Percentiles rank a stretch among this genome's conserved stretches.
Conservation (phyloP, 2,797 vertebrate species). For the Phrynocephalus guinanensis region DNA sequence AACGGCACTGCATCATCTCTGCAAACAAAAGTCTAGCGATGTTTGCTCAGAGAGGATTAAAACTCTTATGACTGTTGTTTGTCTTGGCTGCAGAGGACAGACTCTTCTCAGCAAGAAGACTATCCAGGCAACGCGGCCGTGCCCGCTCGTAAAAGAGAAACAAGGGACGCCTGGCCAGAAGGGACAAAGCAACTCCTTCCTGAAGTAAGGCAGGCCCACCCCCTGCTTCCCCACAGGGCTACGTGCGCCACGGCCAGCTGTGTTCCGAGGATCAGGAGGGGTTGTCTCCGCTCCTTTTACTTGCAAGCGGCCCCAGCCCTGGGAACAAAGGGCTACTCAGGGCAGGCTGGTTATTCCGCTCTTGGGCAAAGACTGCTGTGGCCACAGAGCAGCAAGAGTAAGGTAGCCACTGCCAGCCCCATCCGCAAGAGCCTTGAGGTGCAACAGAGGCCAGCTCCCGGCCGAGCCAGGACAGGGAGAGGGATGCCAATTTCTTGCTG, state of each 20-base stretch:
- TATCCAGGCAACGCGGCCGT: too few species aligned
- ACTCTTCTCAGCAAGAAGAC: not conserved
- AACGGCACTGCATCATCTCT: too few species aligned
- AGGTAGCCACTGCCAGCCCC: not conserved
- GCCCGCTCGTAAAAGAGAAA: too few species aligned
- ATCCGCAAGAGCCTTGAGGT: not conserved
- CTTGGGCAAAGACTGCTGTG: not conserved
- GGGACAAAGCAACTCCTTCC: too few species aligned
- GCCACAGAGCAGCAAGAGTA: not conserved
- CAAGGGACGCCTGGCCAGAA: too few species aligned
- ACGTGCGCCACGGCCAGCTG: not conserved
- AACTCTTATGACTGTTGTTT: not conserved
- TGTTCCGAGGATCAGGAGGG: not conserved
- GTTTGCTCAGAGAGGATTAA: not conserved
- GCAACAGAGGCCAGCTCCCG: not conserved
- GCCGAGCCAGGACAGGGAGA: too few species aligned
- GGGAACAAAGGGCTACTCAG: not conserved
- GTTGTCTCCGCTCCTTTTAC: not conserved
- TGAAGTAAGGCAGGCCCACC: too few species aligned
- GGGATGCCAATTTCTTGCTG: too few species aligned
- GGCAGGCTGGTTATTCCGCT: too few species aligned
- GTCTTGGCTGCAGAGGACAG: not conserved
- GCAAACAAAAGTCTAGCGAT: not conserved
- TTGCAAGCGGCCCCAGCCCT: not conserved
- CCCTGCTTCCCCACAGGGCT: too few species aligned